Percentiles rank a stretch among this genome's conserved stretches.
Evolutionary conservation across 2,888 invertebrate species (phyloP).

Genomic region (Drosophila melanosoma): DNA sequence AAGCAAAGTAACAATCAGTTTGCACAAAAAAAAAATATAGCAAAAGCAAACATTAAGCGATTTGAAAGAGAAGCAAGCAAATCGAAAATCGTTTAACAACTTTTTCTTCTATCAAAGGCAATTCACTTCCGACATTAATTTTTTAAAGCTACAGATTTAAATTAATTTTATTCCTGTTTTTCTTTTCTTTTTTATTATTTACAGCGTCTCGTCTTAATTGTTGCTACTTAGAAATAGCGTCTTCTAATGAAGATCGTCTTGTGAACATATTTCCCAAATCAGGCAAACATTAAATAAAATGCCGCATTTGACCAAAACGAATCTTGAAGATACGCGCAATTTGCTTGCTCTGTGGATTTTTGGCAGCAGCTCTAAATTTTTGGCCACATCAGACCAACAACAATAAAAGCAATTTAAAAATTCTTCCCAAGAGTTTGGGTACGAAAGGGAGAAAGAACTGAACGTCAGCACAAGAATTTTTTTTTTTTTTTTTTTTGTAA

Average conservation of each 20-base stretch:
- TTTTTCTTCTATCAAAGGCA: background rate
- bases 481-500: slow-evolving; percentile 39
- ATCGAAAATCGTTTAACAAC: background rate
- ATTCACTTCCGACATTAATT: background rate
- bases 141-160: background rate
- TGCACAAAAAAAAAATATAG: background rate
- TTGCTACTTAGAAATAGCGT: slow-evolving; percentile 7
- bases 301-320: slow-evolving; percentile 22
- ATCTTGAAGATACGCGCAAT: slow-evolving; percentile 49
- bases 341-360: slow-evolving; percentile 30
- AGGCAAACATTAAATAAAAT: slow-evolving; percentile 17
- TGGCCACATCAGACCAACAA: slow-evolving; percentile 32
- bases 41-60: background rate
- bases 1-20: background rate
- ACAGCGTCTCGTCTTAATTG: background rate
- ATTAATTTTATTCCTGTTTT: background rate
- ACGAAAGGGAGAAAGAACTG: background rate
- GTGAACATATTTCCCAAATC: slow-evolving; percentile 33
- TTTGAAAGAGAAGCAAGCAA: background rate
- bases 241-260: slow-evolving; percentile 17
- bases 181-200: background rate
- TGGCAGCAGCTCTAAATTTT: slow-evolving; percentile 27
- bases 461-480: slow-evolving; percentile 38
- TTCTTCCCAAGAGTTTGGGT: slow-evolving; percentile 4
- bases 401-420: slow-evolving; percentile 42